Evolutionary conservation across 2,888 invertebrate genomes (phyloP), one percentile per base, ranked within the genome.

Genomic region (Boloria selene): DNA sequence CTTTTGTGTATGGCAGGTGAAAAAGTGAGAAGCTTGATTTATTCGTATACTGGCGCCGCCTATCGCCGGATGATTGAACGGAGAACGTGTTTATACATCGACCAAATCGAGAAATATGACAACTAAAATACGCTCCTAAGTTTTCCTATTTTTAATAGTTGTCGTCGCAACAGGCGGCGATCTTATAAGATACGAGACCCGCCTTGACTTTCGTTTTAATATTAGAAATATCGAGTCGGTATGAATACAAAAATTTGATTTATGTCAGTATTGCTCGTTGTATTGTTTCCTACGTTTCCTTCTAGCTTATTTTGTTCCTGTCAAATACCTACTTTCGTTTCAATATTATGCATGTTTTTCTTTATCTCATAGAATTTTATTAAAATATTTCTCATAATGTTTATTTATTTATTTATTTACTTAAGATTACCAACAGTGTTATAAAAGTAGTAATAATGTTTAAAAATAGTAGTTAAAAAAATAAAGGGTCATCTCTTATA

Each of bases 1-100:
- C 90, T 88, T 89, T 92, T 92, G 92, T 91, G 88, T 88, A 87
- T 91, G 91, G 91, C 92, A 92, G 92, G 92, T 92, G 91, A 92
- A 92, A 92, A 92, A 91, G 91, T 90, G 91, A 85, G 85, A 84
- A 83, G 82, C 85, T 84, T 91, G 92, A 92, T 92, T 92, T 92
- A 92, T 91, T 88, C 90, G 85, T 81, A 71, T 75, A 82, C 85
- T 84, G 86, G 84, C 87, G 90, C 88, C 85, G 88, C 88, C 87
- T 90, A 90, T 88, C 88, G 88, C 75, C 73, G 80, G 82, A 88
- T 91, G 91, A 92, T 92, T 90, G 91, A 92, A 90, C 87, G 90
- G 76, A 77, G 82, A 84, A 90, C 89, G 89, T 91, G 90, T 90
- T 89, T 90, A 89, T 90, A 90, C 86, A 87, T 84, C 79, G 85